Base-by-base conservation (phyloP, 2,888 invertebrate genomes). In the Platerodrilus igneus region DNA sequence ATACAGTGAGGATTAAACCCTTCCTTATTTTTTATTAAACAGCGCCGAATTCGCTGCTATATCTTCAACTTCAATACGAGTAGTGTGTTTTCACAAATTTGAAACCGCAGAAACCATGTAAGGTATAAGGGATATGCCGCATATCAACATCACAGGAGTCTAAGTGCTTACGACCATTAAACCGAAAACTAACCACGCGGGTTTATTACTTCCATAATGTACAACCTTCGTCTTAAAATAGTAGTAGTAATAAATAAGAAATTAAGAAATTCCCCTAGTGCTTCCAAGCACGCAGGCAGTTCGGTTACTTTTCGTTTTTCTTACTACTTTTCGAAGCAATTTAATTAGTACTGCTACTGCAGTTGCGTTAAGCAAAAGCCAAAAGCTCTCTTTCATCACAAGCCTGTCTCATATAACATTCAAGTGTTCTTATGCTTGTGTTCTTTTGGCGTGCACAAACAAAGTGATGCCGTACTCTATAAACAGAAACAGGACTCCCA, bases 401-500 rank as follows among this genome's bases (percentile, higher is more conserved):
- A 33, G 33, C 23, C 17, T 21, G 27, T 25, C 35, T 38, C 28
- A 13, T 37, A 29, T 45, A 45, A 30, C 32, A 37, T 40, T 54
- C 48, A 50, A 58, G 58, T 45, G 53, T 52, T 37, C 58, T 58
- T 48, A 31, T 38, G 47, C 44, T 48, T 55, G 58, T 61, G 60
- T 58, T 60, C 61, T 62, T 59, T 59, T 58, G 48, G 53, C 47
- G 47, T 50, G 50, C 50, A 51, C 52, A 50, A 49, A 44, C 52
- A 51, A 46, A 41, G 32, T 39, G 53, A 50, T 52, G 51, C 46
- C 51, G 52, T 44, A 51, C 53, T 60, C 52, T 55, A 58, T 57
- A 58, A 61, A 59, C 59, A 58, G 60, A 58, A 60, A 59, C 57
- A 57, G 47, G 57, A 59, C 52, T 60, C 62, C 58, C 61, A 55